Base-by-base conservation (phyloP, 2,113 vertebrate species). In the Calonectris borealis region DNA sequence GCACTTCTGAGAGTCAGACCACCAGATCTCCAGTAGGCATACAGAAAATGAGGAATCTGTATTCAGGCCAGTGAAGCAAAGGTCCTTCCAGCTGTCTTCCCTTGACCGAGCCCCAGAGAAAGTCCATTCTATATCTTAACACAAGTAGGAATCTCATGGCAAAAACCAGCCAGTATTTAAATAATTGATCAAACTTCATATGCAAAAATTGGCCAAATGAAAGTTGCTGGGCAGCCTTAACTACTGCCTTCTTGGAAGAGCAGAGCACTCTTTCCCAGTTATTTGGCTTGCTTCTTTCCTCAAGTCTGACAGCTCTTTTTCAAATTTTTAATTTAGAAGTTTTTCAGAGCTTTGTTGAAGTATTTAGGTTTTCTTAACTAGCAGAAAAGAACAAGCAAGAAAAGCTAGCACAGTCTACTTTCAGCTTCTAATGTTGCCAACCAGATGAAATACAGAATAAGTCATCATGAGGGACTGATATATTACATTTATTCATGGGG, bases 91-190 rank as follows among this genome's bases (percentile, higher is more conserved):
- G 15, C 5, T 71, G 6, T 49, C 49, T 58, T 88, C 27, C 25
- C 38, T 60, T 42, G 22, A 70, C 31, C 17, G 13, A 86, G 36
- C 10, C 17, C 6, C 46, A 61, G 18, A 83, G 16, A 54, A 24
- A 54, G 48, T 42, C 7, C 13, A 29, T 15, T 75, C 38, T 6
- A 0, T 70, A 25, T 46, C 49, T 72, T 64, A 65, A 52, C 16
- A 55, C 6, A 51, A 60, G 36, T 48, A 77, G 0, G 0, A 24
- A 77, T 11, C 7, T 83, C 46, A 61, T 4, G 8, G n/a, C 27
- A 92, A 87, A 90, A 73, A 27, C 0, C 4, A 80, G 10, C 1
- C 38, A 58, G 16, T 34, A 65, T 61, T 91, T 52, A 49, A 40
- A 70, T 36, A 86, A n/a, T 10, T 55, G 11, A 64, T 36, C 15